Conservation (phyloP, 2,888 invertebrate species). For the Choristoneura rosaceana region DNA sequence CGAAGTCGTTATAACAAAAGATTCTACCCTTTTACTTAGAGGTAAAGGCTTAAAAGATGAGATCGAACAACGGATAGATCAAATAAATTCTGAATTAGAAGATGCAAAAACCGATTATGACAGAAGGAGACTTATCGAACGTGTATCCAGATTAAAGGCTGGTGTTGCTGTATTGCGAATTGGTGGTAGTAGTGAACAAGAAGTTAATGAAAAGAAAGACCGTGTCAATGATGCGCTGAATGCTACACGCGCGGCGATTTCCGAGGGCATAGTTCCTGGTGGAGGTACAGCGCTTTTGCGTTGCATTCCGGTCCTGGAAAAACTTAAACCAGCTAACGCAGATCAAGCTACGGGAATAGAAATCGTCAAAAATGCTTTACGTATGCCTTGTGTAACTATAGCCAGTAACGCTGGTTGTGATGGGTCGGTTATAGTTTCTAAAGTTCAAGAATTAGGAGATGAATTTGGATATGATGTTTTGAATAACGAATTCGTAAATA, state of each 20-base stretch:
- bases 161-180: slow-evolving; percentile 91
- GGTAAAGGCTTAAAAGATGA: slow-evolving; percentile 92
- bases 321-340: slow-evolving; percentile 87
- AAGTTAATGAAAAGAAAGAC: slow-evolving; percentile 98
- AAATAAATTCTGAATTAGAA: slow-evolving; percentile 93
- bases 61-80: slow-evolving; percentile 90
- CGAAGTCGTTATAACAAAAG: slow-evolving; percentile 96
- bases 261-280: slow-evolving; percentile 98
- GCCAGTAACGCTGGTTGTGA: slow-evolving; percentile 96
- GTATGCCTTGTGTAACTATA: slow-evolving; percentile 95
- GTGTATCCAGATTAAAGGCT: slow-evolving; percentile 94
- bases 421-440: slow-evolving; percentile 94
- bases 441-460: slow-evolving; percentile 90
- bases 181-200: slow-evolving; percentile 95
- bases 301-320: slow-evolving; percentile 89
- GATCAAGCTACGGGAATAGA: slow-evolving; percentile 93
- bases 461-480: slow-evolving; percentile 95
- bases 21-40: slow-evolving; percentile 90
- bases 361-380: slow-evolving; percentile 93
- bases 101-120: slow-evolving; percentile 94
- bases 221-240: slow-evolving; percentile 97
- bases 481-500: slow-evolving; percentile 94
- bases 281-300: slow-evolving; percentile 96
- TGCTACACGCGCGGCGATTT: slow-evolving; percentile 97
- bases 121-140: slow-evolving; percentile 94